Evolutionary conservation across 2,113 vertebrate species (phyloP), one percentile per base, ranked within the genome.

Genomic region (Athene noctua): DNA sequence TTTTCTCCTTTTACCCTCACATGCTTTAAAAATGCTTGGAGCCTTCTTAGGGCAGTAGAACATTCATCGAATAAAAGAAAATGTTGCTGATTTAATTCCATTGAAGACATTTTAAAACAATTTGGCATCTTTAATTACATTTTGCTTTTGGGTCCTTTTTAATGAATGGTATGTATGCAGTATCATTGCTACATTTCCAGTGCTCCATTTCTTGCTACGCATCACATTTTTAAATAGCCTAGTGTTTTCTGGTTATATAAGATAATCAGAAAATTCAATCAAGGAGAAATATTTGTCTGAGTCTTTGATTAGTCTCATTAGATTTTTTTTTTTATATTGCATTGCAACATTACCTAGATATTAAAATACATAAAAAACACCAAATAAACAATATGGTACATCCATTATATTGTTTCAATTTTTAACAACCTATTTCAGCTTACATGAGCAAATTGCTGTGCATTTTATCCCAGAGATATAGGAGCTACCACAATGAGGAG

Each of bases 1-100:
- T 88, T 96, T 88, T 98, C 98, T 82, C 38, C 90, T 97, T 30
- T 98, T 98, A 58, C 72, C 91, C 21, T 98, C 80, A 36, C 92
- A 97, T 21, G 44, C 11, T 96, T 97, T 65, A 96, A 95, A 95
- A 98, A 98, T 85, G 97, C 94, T 77, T 98, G 96, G 40, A 98
- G 91, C 15, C 96, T 97, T 92, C 98, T 98, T 81, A 97, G 88
- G 15, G 96, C 95, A 91, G 97, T 98, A 63, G 96, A 96, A 92
- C 92, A 98, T 95, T 98, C 94, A 51, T 57, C 86, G 12, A 81
- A 68, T 20, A 93, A 84, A 96, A 80, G 1, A 40, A 88, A 72
- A 65, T 25, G 0, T 5, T 79, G 27, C 55, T 71, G 32, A 77
- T 66, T 42, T n/a, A 78, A 66, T 44, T 61, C 6, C 7, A 54